phyloP scores from a whole-genome alignment of 2,797 vertebrate genomes.

The Oreortyx pictus region DNA sequence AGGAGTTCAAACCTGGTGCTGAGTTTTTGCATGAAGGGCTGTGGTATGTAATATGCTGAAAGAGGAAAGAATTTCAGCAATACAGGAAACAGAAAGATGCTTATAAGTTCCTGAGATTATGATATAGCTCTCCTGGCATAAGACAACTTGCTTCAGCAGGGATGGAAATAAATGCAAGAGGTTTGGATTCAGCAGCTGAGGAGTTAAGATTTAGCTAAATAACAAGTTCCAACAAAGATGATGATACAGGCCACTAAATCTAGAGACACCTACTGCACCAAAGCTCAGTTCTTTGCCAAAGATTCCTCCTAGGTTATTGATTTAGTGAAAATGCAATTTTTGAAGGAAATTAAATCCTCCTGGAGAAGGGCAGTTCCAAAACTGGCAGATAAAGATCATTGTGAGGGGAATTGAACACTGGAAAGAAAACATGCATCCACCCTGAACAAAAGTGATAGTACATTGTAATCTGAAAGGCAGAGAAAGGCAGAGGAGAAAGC shows the following conservation, averaged over 20 bases:
- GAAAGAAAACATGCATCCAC: background rate
- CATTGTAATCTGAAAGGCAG: background rate
- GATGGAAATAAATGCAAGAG: background rate
- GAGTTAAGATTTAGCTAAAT: constrained; percentile 4
- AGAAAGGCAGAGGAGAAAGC: fast-evolving
- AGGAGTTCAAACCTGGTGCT: background rate
- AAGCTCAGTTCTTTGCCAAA: background rate
- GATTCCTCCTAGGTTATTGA: background rate
- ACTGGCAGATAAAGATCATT: constrained; percentile 35
- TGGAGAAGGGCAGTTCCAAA: constrained; percentile 5
- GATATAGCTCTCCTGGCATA: background rate
- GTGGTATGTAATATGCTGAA: background rate
- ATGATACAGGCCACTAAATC: background rate
- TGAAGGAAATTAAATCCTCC: constrained; percentile 36
- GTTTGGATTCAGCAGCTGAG: background rate
- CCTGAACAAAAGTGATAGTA: background rate
- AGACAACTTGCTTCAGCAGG: background rate
- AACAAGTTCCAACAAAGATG: background rate
- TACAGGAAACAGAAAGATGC: background rate
- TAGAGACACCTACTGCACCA: background rate
- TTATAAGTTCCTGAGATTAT: background rate
- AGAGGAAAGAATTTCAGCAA: background rate
- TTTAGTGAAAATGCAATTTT: constrained; percentile 17
- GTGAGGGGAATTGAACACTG: background rate
- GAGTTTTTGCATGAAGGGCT: background rate